phyloP scores from a whole-genome alignment of 37 sponge, comb jelly and placozoan species.

The Amphimedon queenslandica region DNA sequence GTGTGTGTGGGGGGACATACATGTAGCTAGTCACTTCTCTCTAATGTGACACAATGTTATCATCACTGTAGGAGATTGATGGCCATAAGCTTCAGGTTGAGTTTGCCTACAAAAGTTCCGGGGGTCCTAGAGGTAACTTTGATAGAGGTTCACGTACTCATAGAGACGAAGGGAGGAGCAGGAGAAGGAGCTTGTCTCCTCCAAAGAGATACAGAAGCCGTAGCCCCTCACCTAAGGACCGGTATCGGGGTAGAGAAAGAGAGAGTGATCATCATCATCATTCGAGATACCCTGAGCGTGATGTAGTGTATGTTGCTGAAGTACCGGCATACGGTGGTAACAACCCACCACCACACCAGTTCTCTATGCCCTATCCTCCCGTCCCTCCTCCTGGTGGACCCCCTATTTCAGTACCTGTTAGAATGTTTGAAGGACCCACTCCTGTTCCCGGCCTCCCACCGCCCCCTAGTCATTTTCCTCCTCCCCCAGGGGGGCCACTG shows the following conservation, averaged over 20 bases:
- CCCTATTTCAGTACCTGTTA: neutral
- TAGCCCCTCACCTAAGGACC: neutral
- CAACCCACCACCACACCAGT: neutral
- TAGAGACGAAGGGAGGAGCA: slow-evolving; percentile 12
- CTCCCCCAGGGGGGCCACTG: neutral
- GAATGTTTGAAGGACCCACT: neutral
- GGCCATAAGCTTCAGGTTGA: slow-evolving; percentile 39
- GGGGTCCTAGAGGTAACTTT: slow-evolving; percentile 7
- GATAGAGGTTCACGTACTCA: slow-evolving; percentile 16
- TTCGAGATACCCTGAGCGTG: neutral
- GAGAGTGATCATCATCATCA: neutral
- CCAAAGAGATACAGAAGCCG: slow-evolving; percentile 1
- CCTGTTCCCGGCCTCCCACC: neutral
- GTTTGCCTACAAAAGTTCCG: slow-evolving; percentile 34
- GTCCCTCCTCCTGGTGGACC: neutral
- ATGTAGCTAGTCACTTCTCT: neutral
- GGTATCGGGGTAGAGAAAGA: slow-evolving; percentile 5
- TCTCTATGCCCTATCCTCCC: neutral
- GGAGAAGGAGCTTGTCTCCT: neutral
- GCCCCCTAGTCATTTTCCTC: neutral
- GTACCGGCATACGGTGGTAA: neutral
- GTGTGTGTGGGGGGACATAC: neutral
- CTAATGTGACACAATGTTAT: neutral
- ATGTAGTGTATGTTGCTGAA: neutral
- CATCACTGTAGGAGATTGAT: slow-evolving; percentile 26